phyloP scores from a whole-genome alignment of 2,113 vertebrate species.

The Tenrec ecaudatus region DNA sequence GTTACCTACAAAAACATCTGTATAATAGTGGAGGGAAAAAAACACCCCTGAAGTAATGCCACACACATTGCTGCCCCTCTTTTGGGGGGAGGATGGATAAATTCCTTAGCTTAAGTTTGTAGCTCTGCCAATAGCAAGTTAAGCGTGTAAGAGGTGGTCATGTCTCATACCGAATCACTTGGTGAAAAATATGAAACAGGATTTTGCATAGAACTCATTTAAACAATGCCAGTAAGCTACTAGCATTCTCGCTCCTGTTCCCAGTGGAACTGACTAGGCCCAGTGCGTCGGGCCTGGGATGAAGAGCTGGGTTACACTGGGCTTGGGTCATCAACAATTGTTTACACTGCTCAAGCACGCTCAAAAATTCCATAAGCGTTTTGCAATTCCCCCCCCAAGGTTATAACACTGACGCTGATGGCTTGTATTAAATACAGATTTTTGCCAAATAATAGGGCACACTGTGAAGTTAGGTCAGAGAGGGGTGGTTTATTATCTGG shows the following conservation, averaged over 20 bases:
- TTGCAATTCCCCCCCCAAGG: constrained; percentile 68
- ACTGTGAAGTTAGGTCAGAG: constrained; percentile 61
- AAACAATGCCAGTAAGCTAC: constrained; percentile 78
- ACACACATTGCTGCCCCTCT: constrained; percentile 44
- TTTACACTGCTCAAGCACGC: constrained; percentile 49
- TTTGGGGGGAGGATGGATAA: constrained; percentile 34
- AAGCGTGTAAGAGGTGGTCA: constrained; percentile 41
- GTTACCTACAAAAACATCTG: constrained; percentile 52
- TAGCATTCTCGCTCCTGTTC: constrained; percentile 37
- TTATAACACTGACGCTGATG: constrained; percentile 77
- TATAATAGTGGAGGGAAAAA: constrained; percentile 42
- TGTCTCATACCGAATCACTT: constrained; percentile 70
- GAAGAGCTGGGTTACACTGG: constrained; percentile 42
- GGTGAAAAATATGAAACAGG: constrained; percentile 77
- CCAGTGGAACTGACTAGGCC: not conserved
- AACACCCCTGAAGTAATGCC: constrained; percentile 39
- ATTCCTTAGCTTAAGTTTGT: constrained; percentile 59
- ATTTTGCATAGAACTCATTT: constrained; percentile 84
- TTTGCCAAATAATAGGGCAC: constrained; percentile 74
- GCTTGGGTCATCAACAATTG: constrained; percentile 67
- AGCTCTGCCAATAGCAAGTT: constrained; percentile 55
- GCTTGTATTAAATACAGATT: constrained; percentile 77
- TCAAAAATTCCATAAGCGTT: constrained; percentile 58
- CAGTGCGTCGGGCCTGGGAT: not conserved
- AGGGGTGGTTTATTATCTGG: constrained; percentile 58